phyloP scores from a whole-genome alignment of 2,797 vertebrate species.

The Balearica regulorum region DNA sequence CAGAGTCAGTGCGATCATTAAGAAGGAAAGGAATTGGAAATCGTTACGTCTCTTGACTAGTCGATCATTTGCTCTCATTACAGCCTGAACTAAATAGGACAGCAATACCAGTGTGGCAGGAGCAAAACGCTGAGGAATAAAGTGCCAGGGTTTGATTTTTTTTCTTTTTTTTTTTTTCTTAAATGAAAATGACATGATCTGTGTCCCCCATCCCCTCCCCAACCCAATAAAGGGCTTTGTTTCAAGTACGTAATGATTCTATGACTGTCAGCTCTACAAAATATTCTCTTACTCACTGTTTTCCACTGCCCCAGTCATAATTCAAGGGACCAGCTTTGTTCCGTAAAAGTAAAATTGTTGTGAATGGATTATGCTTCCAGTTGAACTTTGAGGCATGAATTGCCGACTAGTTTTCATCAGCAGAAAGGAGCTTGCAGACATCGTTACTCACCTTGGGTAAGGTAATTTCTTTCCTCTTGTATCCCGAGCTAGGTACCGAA shows the following conservation, averaged over 20 bases:
- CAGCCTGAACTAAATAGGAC: neutral
- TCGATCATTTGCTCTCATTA: neutral
- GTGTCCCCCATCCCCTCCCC: rapidly evolving
- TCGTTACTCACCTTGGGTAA: neutral
- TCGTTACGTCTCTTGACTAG: neutral
- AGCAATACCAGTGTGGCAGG: neutral
- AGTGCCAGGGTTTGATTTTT: neutral
- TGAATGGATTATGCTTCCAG: neutral
- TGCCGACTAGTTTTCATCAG: neutral
- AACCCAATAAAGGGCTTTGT: neutral
- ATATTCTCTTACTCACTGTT: neutral
- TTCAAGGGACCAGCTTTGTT: slow-evolving; percentile 39
- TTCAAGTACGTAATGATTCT: slow-evolving; percentile 10
- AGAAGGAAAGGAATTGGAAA: neutral
- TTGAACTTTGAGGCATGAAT: neutral
- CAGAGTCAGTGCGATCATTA: neutral
- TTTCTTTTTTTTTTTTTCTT: neutral
- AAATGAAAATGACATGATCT: neutral
- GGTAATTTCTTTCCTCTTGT: neutral
- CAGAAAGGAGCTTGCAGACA: neutral
- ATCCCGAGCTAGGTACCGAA: neutral
- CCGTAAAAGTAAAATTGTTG: neutral
- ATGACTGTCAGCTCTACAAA: neutral
- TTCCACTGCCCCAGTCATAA: neutral
- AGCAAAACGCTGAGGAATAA: neutral